Base-by-base conservation (phyloP, 2,888 invertebrate genomes). In the Cordilura impudica region DNA sequence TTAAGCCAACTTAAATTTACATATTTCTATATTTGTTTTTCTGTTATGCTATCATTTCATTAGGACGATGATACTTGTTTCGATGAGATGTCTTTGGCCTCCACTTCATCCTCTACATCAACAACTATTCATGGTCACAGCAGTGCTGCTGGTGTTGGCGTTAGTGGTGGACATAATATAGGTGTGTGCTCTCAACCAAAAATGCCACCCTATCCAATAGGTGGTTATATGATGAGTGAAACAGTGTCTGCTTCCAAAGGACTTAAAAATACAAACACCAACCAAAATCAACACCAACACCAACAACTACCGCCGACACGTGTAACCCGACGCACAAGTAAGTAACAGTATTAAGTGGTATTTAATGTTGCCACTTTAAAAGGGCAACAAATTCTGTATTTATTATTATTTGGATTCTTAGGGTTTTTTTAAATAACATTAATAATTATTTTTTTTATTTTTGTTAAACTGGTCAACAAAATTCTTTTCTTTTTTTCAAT, bases 321-420 rank as follows among this genome's bases (percentile, higher is more conserved):
- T 81, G 84, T 86, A 70, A 85, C 89, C 66, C 85, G 89, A 84
- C 87, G 90, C 86, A 90, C 90, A 88, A 90, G 90, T 90, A 84
- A 89, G 90, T 88, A 83, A n/a, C 74, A 63, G 53, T 12, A 14
- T 45, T 2, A 3, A 51, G 72, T 58, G 78, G n/a, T n/a, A n/a
- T n/a, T n/a, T n/a, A 66, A 0, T 51, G 2, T 60, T 69, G 53
- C 31, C 8, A 45, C 49, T 63, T 53, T 49, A 19, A 53, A 47
- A 70, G 43, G 56, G 18, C 16, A 14, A 18, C 8, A 43, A 63
- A 49, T 53, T 70, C 54, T 53, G 29, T 23, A 18, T 0, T 49
- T 76, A 16, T 63, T 65, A 61, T 51, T 16, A 18, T 58, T 19
- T 39, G 35, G 35, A 12, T 39, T n/a, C n/a, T 10, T 39, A 39